Percentiles rank a stretch among this genome's conserved stretches.
Conservation (phyloP, 1,140 invertebrate species). For the Zaprionus inermis region DNA sequence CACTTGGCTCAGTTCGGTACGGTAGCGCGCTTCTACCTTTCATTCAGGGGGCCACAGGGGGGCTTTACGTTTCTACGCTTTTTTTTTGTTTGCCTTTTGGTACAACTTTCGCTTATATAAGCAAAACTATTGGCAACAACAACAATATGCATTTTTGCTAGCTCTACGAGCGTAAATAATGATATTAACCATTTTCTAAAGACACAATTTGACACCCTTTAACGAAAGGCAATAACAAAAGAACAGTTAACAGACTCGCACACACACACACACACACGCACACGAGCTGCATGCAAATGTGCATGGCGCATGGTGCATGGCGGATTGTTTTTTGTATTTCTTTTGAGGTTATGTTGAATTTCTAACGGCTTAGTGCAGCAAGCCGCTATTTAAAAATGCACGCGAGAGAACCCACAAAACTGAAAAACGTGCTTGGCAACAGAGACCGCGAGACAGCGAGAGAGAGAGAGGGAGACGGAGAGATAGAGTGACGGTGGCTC, state of each 20-base stretch:
- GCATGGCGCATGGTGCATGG: conserved; percentile 16
- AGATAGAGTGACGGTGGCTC: conserved; percentile 45
- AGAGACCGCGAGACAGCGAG: conserved; percentile 16
- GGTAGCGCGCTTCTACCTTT: neutral
- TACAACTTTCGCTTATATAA: conserved; percentile 79
- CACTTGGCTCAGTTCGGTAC: conserved; percentile 13
- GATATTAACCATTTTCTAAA: conserved; percentile 59
- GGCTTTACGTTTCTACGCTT: conserved; percentile 44
- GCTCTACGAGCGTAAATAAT: conserved; percentile 69
- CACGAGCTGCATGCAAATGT: conserved; percentile 55
- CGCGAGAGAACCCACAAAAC: conserved; percentile 65
- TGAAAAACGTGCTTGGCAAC: conserved; percentile 79
- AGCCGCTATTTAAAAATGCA: conserved; percentile 72
- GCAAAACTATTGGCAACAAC: conserved; percentile 57
- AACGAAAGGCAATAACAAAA: conserved; percentile 11
- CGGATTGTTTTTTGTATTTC: conserved; percentile 6
- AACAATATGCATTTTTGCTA: conserved; percentile 28
- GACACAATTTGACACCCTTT: conserved; percentile 63
- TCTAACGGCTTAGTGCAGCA: conserved; percentile 72
- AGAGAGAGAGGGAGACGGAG: conserved; percentile 3
- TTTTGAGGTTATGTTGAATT: conserved; percentile 66
- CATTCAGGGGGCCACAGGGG: conserved; percentile 3
- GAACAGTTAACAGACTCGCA: conserved; percentile 4
- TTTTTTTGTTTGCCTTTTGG: conserved; percentile 18
- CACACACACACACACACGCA: conserved; percentile 18